These are phyloP conservation scores for Brachypteracias leptosomus DNA, from an alignment of 2,113 vertebrate genomes.

Conservation along the genomic window DNA sequence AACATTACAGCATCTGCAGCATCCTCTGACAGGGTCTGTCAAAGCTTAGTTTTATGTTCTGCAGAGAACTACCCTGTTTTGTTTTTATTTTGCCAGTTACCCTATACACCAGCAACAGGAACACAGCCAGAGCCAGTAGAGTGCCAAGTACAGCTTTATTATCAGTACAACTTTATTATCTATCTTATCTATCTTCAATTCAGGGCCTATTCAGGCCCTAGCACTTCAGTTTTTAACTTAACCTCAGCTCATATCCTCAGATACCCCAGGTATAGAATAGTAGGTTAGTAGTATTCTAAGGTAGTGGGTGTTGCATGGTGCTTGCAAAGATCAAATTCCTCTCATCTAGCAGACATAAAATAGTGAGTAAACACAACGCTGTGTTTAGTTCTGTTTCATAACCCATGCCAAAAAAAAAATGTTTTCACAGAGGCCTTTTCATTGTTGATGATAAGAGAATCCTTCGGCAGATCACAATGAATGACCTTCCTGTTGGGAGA, in stretches of 20 bases:
- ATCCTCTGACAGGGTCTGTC: neutral
- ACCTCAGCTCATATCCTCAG: neutral
- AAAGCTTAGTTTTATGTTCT: neutral
- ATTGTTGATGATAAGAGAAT: slow-evolving; percentile 92
- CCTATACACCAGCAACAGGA: no score
- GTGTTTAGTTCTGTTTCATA: neutral
- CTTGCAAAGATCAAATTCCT: neutral
- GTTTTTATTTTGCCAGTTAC: no score
- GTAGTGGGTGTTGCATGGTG: neutral
- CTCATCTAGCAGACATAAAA: neutral
- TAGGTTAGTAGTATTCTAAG: neutral
- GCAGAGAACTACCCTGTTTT: neutral
- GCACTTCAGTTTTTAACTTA: no score
- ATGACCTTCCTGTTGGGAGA: slow-evolving; percentile 94
- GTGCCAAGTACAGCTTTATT: no score
- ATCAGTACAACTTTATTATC: no score
- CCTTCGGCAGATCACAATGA: slow-evolving; percentile 96
- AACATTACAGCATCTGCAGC: neutral
- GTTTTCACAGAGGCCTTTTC: slow-evolving; percentile 87
- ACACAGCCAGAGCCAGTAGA: no score
- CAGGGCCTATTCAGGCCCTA: no score
- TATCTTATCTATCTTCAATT: no score
- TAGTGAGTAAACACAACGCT: neutral
- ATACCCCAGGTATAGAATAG: neutral
- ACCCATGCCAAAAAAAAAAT: neutral